phyloP scores from a whole-genome alignment of 2,888 invertebrate genomes.

The Hypolimnas misippus region DNA sequence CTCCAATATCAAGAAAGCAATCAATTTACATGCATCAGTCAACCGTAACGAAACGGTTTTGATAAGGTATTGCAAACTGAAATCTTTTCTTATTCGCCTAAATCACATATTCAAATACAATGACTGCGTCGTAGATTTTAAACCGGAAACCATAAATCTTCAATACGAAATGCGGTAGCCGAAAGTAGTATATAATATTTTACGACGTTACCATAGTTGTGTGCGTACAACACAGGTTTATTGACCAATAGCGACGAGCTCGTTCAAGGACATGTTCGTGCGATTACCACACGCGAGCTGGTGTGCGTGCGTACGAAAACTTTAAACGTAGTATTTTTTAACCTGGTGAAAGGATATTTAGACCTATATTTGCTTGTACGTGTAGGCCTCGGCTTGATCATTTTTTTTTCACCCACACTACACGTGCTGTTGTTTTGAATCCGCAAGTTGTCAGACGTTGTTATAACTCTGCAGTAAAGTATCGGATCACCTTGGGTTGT shows the following conservation, averaged over 20 bases:
- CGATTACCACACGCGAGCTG: not conserved
- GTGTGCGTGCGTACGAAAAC: conserved; percentile 27
- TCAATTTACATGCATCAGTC: conserved; percentile 19
- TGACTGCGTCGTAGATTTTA: conserved; percentile 28
- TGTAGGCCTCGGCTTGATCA: conserved; percentile 25
- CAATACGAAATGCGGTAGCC: conserved; percentile 37
- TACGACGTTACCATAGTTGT: conserved; percentile 43
- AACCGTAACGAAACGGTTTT: conserved; percentile 24
- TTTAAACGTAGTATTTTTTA: conserved; percentile 24
- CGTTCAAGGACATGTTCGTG: conserved; percentile 48
- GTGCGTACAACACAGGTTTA: conserved; percentile 38
- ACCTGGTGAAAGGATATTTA: conserved; percentile 19
- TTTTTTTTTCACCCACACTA: conserved; percentile 10
- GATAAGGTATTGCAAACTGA: conserved; percentile 20
- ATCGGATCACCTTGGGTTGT: conserved; percentile 38
- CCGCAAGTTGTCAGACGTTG: conserved; percentile 45
- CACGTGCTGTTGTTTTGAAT: conserved; percentile 48
- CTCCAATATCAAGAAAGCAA: conserved; percentile 21
- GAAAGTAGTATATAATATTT: conserved; percentile 39
- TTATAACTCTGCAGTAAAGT: conserved; percentile 29
- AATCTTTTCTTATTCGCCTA: conserved; percentile 9
- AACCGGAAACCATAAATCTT: conserved; percentile 41
- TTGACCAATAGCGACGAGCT: conserved; percentile 47
- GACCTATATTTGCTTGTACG: conserved; percentile 27
- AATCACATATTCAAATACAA: conserved; percentile 25